A percentile compares a stretch with the other conserved stretches of the same genome.
Conservation (phyloP, 1,140 invertebrate genomes). For the Paraescarpia echinospica region DNA sequence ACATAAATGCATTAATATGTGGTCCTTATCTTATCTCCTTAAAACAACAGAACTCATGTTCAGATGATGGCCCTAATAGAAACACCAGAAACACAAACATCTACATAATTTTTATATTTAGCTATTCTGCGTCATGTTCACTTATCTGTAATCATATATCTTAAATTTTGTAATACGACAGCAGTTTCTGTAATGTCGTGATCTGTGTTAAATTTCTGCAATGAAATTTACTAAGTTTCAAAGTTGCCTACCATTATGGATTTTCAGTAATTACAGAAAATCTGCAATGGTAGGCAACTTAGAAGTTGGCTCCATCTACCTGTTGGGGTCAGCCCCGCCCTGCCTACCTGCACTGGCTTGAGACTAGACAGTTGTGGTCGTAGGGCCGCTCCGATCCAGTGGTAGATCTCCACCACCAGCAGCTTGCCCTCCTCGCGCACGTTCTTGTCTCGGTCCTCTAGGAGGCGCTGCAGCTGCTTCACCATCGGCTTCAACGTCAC, state of each 20-base stretch:
- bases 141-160: too few relatives aligned
- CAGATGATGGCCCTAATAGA: not conserved
- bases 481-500: slow-evolving; percentile 85
- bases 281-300: too few relatives aligned
- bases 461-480: slow-evolving; percentile 79
- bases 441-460: slow-evolving; percentile 89
- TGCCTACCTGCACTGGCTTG: slow-evolving; percentile 76
- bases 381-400: slow-evolving; percentile 85
- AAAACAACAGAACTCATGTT: not conserved
- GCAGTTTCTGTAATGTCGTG: too few relatives aligned
- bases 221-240: too few relatives aligned
- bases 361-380: slow-evolving; percentile 83
- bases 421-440: slow-evolving; percentile 90
- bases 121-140: too few relatives aligned
- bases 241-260: too few relatives aligned
- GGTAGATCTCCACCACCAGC: slow-evolving; percentile 87
- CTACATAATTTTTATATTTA: not conserved
- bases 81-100: not conserved
- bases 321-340: not conserved
- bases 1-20: not conserved
- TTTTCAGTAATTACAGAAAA: too few relatives aligned
- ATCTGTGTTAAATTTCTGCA: too few relatives aligned
- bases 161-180: too few relatives aligned
- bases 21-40: too few relatives aligned
- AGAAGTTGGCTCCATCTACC: not conserved